phyloP scores from a whole-genome alignment of 2,888 invertebrate species.

The Troides aeacus region DNA sequence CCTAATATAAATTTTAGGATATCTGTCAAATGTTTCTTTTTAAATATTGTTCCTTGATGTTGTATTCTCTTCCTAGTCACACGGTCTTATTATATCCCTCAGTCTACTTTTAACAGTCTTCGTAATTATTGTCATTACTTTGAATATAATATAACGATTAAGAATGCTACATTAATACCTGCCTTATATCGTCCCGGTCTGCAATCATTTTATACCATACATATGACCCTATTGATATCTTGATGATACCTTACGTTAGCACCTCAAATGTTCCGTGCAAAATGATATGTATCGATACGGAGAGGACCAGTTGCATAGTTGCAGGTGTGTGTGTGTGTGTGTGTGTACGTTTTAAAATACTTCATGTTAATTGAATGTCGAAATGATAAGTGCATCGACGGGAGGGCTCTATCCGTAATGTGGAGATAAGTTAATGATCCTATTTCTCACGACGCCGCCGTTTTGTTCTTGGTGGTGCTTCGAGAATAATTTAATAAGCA shows the following conservation, averaged over 20 bases:
- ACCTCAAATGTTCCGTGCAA: background rate
- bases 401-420: conserved; percentile 21
- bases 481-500: conserved; percentile 18
- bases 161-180: background rate
- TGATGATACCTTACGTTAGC: conserved; percentile 3
- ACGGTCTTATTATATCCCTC: no score
- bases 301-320: background rate
- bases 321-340: background rate
- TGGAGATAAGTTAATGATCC: conserved; percentile 28
- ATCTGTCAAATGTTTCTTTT: no score
- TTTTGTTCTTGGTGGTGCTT: conserved; percentile 6
- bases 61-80: no score
- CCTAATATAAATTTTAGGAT: no score
- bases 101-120: background rate
- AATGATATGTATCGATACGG: background rate
- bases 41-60: no score
- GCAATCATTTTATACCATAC: background rate
- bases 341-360: conserved; percentile 9
- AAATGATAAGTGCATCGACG: conserved; percentile 28
- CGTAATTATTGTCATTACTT: background rate
- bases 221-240: background rate
- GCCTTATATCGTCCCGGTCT: background rate
- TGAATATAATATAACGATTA: background rate
- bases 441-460: conserved; percentile 28
- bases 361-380: conserved; percentile 27